Conservation (phyloP, 2,113 vertebrate genomes). For the Bubo blakistoni region DNA sequence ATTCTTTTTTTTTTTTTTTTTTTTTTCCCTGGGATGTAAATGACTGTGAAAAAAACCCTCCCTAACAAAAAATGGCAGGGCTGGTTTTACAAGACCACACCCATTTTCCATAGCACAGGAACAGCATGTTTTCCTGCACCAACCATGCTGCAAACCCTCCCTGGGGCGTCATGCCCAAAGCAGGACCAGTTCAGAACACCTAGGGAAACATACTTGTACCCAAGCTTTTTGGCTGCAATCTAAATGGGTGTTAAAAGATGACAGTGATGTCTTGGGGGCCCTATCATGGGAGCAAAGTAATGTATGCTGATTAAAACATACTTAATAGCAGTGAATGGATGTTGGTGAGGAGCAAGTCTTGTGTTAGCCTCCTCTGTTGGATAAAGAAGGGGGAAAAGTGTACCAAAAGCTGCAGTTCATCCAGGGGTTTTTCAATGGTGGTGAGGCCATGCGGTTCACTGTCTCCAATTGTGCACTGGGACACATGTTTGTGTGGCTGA, state of each 20-base stretch:
- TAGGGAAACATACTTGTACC: fast-evolving
- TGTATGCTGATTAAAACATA: not conserved
- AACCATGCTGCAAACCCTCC: not conserved
- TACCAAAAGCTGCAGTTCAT: not conserved
- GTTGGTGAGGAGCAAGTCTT: not conserved
- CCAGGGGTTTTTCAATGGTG: not conserved
- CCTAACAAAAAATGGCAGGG: not conserved
- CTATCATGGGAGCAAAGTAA: not conserved
- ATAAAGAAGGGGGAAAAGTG: not conserved
- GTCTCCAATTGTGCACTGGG: not conserved
- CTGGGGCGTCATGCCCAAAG: fast-evolving
- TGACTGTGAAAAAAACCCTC: not conserved
- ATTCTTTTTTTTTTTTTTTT: not conserved
- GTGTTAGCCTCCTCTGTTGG: not conserved
- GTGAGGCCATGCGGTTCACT: not conserved
- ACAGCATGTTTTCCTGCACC: not conserved
- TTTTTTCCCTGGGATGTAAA: not conserved
- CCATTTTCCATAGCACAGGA: not conserved
- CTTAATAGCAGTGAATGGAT: not conserved
- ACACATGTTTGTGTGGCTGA: fast-evolving
- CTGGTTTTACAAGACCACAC: not conserved
- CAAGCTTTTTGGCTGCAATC: not conserved
- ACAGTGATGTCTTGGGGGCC: not conserved
- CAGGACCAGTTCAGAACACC: not conserved
- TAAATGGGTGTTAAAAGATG: not conserved